phyloP scores from a whole-genome alignment of 2,113 vertebrate species.

The Hemiscyllium ocellatum region DNA sequence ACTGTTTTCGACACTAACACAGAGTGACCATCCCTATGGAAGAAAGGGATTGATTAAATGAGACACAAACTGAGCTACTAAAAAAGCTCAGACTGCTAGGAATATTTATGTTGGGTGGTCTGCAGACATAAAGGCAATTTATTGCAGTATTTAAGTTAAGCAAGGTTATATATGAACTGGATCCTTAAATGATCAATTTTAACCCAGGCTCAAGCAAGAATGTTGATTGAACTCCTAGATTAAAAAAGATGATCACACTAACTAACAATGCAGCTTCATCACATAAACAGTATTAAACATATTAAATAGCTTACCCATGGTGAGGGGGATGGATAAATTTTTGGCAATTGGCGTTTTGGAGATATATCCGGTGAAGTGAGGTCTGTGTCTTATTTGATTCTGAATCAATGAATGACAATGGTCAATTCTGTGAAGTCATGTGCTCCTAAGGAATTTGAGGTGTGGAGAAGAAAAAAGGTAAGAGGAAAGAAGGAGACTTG shows the following conservation, averaged over 20 bases:
- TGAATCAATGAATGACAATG: too few species aligned
- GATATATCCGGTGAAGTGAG: not conserved
- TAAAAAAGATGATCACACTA: not conserved
- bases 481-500: too few species aligned
- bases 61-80: not conserved
- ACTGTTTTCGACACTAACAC: not conserved
- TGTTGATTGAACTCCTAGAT: not conserved
- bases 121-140: not conserved
- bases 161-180: not conserved
- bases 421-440: too few species aligned
- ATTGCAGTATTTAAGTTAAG: not conserved
- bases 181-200: not conserved
- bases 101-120: not conserved
- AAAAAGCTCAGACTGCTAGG: not conserved
- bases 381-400: too few species aligned
- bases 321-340: not conserved
- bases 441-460: too few species aligned
- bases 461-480: too few species aligned
- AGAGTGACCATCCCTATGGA: too few species aligned
- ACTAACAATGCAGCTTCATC: not conserved
- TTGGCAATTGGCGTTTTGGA: not conserved
- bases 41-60: not conserved
- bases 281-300: not conserved
- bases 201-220: not conserved
- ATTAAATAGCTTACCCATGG: not conserved